Evolutionary conservation across 2,797 vertebrate genomes (phyloP).

Genomic region (Chaunax sp.): DNA sequence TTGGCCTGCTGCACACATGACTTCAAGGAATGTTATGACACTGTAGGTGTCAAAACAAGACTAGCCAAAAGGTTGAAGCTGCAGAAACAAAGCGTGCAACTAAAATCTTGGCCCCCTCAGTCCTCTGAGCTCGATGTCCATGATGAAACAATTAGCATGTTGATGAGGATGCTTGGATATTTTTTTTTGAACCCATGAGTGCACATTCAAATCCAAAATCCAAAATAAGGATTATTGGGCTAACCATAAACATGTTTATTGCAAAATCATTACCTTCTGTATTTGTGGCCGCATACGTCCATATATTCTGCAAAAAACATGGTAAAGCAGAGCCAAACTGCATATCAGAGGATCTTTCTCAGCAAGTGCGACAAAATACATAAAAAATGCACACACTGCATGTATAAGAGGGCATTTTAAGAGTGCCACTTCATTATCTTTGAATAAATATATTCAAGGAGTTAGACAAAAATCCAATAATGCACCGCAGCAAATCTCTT

Average conservation of each 20-base stretch:
- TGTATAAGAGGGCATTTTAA: conserved; percentile 32
- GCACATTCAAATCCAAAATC: conserved; percentile 15
- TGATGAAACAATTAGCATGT: conserved; percentile 47
- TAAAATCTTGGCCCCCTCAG: conserved; percentile 52
- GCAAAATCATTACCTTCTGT: not conserved
- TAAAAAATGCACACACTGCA: conserved; percentile 32
- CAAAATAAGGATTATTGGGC: conserved; percentile 13
- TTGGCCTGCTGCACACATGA: conserved; percentile 71
- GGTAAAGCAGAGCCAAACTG: no score
- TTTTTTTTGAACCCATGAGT: conserved; percentile 30
- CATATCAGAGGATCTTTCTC: conserved; percentile 3
- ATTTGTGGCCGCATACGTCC: not conserved
- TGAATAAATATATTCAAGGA: conserved; percentile 62
- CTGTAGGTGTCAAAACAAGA: conserved; percentile 65
- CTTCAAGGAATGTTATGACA: conserved; percentile 69
- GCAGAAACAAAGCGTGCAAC: conserved; percentile 38
- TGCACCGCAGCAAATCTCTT: conserved; percentile 62
- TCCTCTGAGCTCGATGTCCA: conserved; percentile 50
- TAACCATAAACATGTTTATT: conserved; percentile 18
- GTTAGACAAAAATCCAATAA: conserved; percentile 63
- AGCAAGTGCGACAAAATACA: conserved; percentile 15
- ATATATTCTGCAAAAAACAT: conserved; percentile 9
- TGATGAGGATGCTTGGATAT: conserved; percentile 43
- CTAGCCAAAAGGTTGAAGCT: conserved; percentile 59
- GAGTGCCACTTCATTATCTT: conserved; percentile 56